Percentiles rank a stretch among this genome's conserved stretches.
Conservation (phyloP, 2,888 invertebrate genomes). For the Diplazon laetatorius region DNA sequence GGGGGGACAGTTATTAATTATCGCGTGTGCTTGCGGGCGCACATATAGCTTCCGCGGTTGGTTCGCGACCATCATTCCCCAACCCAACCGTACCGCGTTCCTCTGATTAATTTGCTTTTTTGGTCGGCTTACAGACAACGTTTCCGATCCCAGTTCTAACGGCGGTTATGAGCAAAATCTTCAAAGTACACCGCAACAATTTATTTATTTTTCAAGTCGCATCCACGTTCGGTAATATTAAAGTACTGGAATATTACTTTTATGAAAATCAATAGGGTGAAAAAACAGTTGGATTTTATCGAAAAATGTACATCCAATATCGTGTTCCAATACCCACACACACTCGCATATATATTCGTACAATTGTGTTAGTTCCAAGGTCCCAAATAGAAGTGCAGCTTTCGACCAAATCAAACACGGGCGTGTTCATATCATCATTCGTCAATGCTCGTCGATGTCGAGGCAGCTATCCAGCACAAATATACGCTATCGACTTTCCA, state of each 20-base stretch:
- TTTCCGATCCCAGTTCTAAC: neutral
- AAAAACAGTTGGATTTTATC: too few relatives aligned
- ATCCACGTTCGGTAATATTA: too few relatives aligned
- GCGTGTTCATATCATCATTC: constrained; percentile 12
- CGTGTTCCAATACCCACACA: neutral
- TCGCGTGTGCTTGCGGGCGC: constrained; percentile 51
- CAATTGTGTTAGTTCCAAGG: neutral
- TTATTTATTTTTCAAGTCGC: too few relatives aligned
- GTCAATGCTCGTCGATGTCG: constrained; percentile 5
- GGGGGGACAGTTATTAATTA: constrained; percentile 64
- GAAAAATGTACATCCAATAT: neutral
- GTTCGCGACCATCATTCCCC: constrained; percentile 38
- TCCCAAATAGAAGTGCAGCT: neutral
- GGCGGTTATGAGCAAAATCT: neutral
- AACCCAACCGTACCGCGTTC: constrained; percentile 12
- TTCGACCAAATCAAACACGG: constrained; percentile 14
- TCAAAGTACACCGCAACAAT: too few relatives aligned
- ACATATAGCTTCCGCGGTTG: constrained; percentile 33
- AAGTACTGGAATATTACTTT: too few relatives aligned
- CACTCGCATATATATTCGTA: neutral
- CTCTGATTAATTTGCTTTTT: constrained; percentile 64
- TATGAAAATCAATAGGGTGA: too few relatives aligned
- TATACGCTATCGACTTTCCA: constrained; percentile 1
- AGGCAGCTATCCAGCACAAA: neutral
- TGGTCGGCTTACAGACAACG: neutral